A percentile compares a stretch with the other conserved stretches of the same genome.
Conservation (phyloP, 2,888 invertebrate genomes). For the Heteromyza rotundicornis region DNA sequence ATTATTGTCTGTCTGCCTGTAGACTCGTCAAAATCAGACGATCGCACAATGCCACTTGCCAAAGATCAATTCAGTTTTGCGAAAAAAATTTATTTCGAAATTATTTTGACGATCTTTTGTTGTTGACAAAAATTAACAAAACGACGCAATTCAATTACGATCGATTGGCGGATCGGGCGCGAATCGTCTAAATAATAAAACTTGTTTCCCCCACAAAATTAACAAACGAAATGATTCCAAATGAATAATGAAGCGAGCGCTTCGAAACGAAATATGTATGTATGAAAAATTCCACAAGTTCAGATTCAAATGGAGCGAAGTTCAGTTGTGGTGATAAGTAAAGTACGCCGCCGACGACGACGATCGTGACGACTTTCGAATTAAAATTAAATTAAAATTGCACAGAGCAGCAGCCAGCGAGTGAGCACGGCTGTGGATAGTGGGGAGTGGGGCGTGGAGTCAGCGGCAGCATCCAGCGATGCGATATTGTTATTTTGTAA, state of each 20-base stretch:
- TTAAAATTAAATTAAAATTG: slow-evolving; percentile 18
- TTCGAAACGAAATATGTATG: neutral
- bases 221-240: slow-evolving; percentile 29
- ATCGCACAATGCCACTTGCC: neutral
- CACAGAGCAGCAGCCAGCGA: slow-evolving; percentile 9
- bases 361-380: slow-evolving; percentile 21
- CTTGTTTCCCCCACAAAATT: slow-evolving; percentile 31
- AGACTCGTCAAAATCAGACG: neutral
- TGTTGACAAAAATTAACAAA: slow-evolving; percentile 1
- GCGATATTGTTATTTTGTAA: neutral
- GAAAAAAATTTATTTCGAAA: slow-evolving; percentile 1
- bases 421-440: neutral
- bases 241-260: slow-evolving; percentile 8
- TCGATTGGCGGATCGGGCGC: too few species aligned
- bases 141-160: slow-evolving; percentile 34
- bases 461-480: slow-evolving; percentile 11
- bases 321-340: slow-evolving; percentile 30
- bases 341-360: slow-evolving; percentile 20
- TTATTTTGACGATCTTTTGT: slow-evolving; percentile 16
- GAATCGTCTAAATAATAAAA: slow-evolving; percentile 15
- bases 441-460: neutral
- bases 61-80: neutral
- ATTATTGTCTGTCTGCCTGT: neutral
- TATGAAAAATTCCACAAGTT: slow-evolving; percentile 7
- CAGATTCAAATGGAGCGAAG: slow-evolving; percentile 31